Evolutionary conservation across 2,797 vertebrate species (phyloP), one percentile per base, ranked within the genome.

Genomic region (Ambastaia sidthimunki): DNA sequence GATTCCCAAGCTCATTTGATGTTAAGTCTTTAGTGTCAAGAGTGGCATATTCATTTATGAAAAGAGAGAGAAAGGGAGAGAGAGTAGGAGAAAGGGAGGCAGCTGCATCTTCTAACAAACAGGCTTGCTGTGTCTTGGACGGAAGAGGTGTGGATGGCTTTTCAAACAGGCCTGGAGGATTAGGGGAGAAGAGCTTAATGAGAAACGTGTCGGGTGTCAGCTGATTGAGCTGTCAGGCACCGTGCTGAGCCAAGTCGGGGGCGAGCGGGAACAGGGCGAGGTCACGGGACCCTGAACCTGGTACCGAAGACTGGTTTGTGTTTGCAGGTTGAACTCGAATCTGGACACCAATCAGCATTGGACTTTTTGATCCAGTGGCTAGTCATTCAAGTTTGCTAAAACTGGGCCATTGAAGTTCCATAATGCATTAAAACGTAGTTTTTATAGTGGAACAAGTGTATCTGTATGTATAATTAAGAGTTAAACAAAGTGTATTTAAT

Each of bases 1-100:
- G 95, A 97, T 96, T 97, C 96, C 95, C 94, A 92, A 94, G 92
- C 93, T 94, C 90, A 97, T 96, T 97, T 96, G 96, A 98, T 97
- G 96, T 97, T 94, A 95, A 96, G 95, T 96, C 95, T 96, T 96
- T 91, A 95, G 96, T 95, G 96, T 96, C 95, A 93, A 94, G 94
- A 89, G 94, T 93, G 84, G 91, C 88, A 87, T 89, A 90, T 90
- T 92, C 91, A 91, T 90, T 94, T 92, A 93, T 93, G 90, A 90
- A 90, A 85, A 91, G 74, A 62, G 52, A 80, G 79, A 47, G 68
- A 90, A 85, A 91, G 68, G 69, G 72, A 68, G 41, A 18, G 55
- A 74, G 74, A 18, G n/a, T 25, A 74, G 71, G 80, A 75, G 71
- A 63, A 63, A 80, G 74, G 77, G 78, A 59, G 71, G 84, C 54